A percentile compares a stretch with the other conserved stretches of the same genome.
phyloP scores from a whole-genome alignment of 2,797 vertebrate species.

The Ptychadena robeensis region DNA sequence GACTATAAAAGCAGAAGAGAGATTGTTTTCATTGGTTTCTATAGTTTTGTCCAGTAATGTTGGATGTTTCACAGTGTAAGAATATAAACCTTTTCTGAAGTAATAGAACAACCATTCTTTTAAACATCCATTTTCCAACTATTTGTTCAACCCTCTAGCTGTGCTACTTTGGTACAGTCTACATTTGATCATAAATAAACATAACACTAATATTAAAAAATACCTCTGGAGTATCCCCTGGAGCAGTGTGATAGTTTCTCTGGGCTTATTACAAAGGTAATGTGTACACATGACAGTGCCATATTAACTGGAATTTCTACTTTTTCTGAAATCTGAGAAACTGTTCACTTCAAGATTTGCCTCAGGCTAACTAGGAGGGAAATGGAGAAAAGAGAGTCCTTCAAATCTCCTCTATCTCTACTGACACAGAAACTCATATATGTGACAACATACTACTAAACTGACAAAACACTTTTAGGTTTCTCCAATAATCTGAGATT shows the following conservation, averaged over 20 bases:
- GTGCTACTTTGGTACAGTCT: background rate
- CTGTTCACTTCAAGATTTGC: constrained; percentile 47
- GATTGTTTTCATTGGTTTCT: background rate
- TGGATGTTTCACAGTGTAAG: background rate
- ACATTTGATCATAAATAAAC: constrained; percentile 53
- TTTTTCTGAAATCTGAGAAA: constrained; percentile 51
- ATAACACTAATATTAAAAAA: constrained; percentile 52
- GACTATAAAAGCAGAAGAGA: background rate
- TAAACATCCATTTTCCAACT: background rate
- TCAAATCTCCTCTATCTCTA: constrained; percentile 35
- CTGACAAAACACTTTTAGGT: constrained; percentile 1
- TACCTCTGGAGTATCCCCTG: constrained; percentile 37
- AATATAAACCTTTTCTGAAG: background rate
- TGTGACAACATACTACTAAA: constrained; percentile 19
- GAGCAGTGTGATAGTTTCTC: constrained; percentile 24
- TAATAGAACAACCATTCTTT: background rate
- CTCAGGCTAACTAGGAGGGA: constrained; percentile 41
- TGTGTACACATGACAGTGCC: constrained; percentile 44
- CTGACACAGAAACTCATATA: constrained; percentile 18
- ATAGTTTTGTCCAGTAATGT: background rate
- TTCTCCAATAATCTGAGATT: background rate
- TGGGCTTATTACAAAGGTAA: constrained; percentile 24
- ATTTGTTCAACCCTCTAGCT: background rate
- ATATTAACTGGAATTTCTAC: constrained; percentile 49
- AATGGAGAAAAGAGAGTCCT: constrained; percentile 28